Percentiles rank a stretch among this genome's conserved stretches.
Conservation (phyloP, 2,888 invertebrate genomes). For the Pachydiplax longipennis region DNA sequence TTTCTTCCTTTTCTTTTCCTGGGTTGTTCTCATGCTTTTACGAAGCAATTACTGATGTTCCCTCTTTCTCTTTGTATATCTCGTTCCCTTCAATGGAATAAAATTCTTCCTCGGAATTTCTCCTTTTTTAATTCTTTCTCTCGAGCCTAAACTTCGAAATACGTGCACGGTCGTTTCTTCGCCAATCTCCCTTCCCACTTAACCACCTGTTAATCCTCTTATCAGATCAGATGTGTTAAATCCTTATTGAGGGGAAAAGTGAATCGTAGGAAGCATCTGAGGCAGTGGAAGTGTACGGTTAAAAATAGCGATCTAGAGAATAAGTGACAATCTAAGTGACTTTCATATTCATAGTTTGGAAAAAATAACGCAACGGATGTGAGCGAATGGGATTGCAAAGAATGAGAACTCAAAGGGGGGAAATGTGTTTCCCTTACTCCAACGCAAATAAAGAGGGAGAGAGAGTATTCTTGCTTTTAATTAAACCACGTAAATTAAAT, state of each 20-base stretch:
- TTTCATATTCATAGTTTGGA: background rate
- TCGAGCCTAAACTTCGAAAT: background rate
- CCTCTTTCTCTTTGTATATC: too few species aligned
- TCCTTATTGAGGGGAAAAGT: background rate
- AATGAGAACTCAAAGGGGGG: background rate
- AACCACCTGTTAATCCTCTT: constrained; percentile 33
- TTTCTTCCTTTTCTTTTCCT: background rate
- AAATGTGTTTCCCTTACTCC: too few species aligned
- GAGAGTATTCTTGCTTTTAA: too few species aligned
- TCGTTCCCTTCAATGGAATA: too few species aligned
- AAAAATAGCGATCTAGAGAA: background rate
- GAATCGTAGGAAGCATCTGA: background rate
- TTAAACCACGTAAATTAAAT: too few species aligned
- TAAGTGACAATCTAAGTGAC: background rate
- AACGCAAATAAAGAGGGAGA: too few species aligned
- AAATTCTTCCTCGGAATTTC: too few species aligned
- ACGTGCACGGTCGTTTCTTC: background rate
- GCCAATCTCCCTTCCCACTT: background rate
- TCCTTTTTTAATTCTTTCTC: background rate
- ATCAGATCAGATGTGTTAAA: background rate
- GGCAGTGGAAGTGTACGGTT: background rate
- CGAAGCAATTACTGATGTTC: too few species aligned
- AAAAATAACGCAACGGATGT: background rate
- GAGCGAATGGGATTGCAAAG: background rate
- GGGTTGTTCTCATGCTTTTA: background rate